These are phyloP conservation scores for Capromys pilorides DNA, from an alignment of 2,797 vertebrate genomes.

Conservation along the genomic window DNA sequence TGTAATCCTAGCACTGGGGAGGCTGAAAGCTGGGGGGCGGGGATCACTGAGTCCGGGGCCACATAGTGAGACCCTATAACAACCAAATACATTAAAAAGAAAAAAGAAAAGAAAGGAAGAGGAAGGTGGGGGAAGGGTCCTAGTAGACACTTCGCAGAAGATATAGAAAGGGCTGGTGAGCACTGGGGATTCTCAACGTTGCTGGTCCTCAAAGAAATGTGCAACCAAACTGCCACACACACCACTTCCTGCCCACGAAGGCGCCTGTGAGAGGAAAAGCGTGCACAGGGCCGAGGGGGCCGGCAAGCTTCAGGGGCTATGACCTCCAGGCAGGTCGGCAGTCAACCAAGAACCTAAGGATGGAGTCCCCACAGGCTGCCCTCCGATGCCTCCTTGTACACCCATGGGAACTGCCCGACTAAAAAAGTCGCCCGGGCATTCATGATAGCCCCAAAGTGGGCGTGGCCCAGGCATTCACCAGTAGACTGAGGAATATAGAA, in stretches of 20 bases:
- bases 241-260: not conserved
- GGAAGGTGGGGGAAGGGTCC: not conserved
- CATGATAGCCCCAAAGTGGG: not conserved
- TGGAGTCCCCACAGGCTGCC: not conserved
- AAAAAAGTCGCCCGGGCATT: not conserved
- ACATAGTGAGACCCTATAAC: too few relatives aligned
- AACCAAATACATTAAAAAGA: too few relatives aligned
- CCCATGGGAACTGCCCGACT: accelerated
- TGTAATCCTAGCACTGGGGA: too few relatives aligned
- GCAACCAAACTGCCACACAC: accelerated
- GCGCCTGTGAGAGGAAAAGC: not conserved
- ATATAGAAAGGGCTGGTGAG: not conserved
- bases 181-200: not conserved
- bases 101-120: too few relatives aligned
- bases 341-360: not conserved
- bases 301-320: accelerated
- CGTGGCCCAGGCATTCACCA: not conserved
- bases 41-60: too few relatives aligned
- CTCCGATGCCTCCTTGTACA: not conserved
- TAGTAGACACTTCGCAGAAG: not conserved
- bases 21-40: too few relatives aligned
- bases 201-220: not conserved
- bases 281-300: not conserved
- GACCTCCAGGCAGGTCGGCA: not conserved
- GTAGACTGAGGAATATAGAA: not conserved